Conservation (phyloP, 2,797 vertebrate genomes). For the Aldrovandia affinis region DNA sequence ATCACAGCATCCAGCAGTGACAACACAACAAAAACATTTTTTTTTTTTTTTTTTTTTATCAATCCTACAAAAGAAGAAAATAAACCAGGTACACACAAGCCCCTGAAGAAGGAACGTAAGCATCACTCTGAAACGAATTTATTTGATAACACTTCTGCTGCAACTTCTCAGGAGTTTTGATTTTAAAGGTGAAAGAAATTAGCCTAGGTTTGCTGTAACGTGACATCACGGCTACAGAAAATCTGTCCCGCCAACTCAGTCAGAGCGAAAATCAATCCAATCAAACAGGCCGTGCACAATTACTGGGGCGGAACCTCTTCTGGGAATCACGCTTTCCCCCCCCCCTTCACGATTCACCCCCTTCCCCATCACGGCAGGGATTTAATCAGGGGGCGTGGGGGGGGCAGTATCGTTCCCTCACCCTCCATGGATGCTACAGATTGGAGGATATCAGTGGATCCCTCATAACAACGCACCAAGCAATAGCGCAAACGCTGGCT, state of each 20-base stretch:
- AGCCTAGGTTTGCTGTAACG: not conserved
- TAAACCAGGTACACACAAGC: not conserved
- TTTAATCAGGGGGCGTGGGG: not conserved
- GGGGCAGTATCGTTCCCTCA: not conserved
- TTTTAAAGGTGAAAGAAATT: slow-evolving; percentile 9
- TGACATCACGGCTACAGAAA: not conserved
- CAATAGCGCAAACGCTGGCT: no score
- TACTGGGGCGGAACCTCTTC: not conserved
- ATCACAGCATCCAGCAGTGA: not conserved
- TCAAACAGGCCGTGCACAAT: not conserved
- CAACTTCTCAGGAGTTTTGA: not conserved
- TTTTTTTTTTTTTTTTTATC: no score
- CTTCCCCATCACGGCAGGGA: not conserved
- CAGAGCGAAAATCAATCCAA: not conserved
- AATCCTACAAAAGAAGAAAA: not conserved
- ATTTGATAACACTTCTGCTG: not conserved
- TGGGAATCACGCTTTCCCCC: not conserved
- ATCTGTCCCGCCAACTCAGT: not conserved
- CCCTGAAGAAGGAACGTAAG: not conserved
- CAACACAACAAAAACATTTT: not conserved
- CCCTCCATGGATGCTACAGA: not conserved
- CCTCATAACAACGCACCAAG: no score
- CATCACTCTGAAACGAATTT: not conserved
- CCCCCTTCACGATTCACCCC: not conserved
- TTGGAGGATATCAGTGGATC: no score